A percentile compares a stretch with the other conserved stretches of the same genome.
Conservation (phyloP, 2,888 invertebrate genomes). For the Pseudococcus longispinus region DNA sequence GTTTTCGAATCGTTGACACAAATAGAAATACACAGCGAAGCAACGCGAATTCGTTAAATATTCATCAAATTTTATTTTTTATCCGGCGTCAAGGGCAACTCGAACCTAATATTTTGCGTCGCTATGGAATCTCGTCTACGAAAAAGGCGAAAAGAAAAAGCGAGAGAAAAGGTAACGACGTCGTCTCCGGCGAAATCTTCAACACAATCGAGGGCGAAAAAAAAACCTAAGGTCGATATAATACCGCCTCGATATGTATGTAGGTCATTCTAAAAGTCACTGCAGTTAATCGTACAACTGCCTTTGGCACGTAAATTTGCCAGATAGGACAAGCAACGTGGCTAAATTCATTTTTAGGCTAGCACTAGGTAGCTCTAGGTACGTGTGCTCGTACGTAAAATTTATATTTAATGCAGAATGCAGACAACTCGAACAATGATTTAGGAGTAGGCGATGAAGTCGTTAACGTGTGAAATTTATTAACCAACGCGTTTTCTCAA, state of each 20-base stretch:
- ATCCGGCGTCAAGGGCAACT: slow-evolving; percentile 23
- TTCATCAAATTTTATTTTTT: slow-evolving; percentile 23
- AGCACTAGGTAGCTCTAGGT: no score
- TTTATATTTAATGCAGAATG: no score
- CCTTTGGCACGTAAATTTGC: neutral
- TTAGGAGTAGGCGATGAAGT: no score
- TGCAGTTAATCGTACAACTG: neutral
- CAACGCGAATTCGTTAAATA: slow-evolving; percentile 15
- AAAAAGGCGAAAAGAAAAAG: neutral
- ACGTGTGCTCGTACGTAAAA: no score
- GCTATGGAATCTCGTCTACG: neutral
- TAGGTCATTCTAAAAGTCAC: neutral
- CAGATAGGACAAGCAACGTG: neutral
- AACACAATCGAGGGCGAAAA: neutral
- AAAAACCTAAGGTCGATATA: slow-evolving; percentile 7
- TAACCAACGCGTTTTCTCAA: no score
- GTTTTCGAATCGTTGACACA: slow-evolving; percentile 11
- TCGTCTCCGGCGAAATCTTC: neutral
- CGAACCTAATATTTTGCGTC: neutral
- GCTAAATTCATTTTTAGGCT: no score
- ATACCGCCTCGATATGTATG: slow-evolving; percentile 3
- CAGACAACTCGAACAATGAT: no score
- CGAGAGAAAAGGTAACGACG: neutral
- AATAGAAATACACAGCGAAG: slow-evolving; percentile 18
- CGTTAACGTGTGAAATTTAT: no score